These are phyloP conservation scores for Agonopterix subpropinquella DNA, from an alignment of 2,888 invertebrate species.

Conservation along the genomic window DNA sequence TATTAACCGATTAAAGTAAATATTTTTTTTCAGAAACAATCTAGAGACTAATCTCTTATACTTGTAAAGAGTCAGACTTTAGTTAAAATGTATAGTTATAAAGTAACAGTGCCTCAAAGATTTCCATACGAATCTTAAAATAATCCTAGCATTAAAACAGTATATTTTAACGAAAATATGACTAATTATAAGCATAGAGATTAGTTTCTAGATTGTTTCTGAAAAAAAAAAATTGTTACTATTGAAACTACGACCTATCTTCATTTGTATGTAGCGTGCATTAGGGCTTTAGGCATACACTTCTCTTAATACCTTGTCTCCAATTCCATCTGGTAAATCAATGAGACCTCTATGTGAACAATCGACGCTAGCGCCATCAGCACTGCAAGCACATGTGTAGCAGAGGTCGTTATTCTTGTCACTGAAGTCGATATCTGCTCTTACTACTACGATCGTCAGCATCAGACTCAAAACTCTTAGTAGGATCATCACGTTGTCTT, in stretches of 20 bases:
- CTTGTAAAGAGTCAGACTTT: too few relatives aligned
- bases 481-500: constrained; percentile 44
- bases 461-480: constrained; percentile 31
- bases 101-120: neutral
- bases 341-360: constrained; percentile 63
- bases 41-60: too few relatives aligned
- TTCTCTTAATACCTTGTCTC: constrained; percentile 39
- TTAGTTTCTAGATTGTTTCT: too few relatives aligned
- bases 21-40: too few relatives aligned
- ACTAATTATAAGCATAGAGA: too few relatives aligned
- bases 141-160: too few relatives aligned
- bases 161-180: too few relatives aligned
- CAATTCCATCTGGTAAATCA: constrained; percentile 52
- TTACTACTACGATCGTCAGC: constrained; percentile 25
- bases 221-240: too few relatives aligned
- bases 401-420: constrained; percentile 45
- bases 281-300: neutral
- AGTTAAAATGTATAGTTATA: too few relatives aligned
- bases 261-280: neutral
- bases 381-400: constrained; percentile 46
- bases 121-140: neutral
- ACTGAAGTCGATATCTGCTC: constrained; percentile 41
- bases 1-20: too few relatives aligned
- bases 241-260: too few relatives aligned
- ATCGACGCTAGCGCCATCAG: constrained; percentile 44